phyloP scores from a whole-genome alignment of 2,113 vertebrate genomes.

The Hyperopisus bebe region DNA sequence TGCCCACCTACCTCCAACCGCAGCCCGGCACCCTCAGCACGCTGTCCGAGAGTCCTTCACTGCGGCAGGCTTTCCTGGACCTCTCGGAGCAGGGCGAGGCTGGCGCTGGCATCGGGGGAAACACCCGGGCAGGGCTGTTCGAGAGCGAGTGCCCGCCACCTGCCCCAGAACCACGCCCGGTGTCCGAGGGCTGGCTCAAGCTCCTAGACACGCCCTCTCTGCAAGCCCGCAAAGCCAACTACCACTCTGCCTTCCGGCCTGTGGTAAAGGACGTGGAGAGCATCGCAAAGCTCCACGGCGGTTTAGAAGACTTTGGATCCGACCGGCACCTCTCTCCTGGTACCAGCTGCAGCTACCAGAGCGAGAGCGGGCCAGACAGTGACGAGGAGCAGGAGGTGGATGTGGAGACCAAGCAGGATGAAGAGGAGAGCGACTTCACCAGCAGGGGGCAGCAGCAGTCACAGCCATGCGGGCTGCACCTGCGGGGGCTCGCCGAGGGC shows the following conservation, averaged over 20 bases:
- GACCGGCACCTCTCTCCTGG: conserved; percentile 69
- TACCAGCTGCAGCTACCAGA: conserved; percentile 83
- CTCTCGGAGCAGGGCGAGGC: conserved; percentile 69
- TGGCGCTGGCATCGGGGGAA: conserved; percentile 37
- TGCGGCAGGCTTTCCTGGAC: conserved; percentile 82
- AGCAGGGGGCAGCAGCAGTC: conserved; percentile 36
- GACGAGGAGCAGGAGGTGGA: conserved; percentile 85
- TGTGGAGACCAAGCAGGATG: conserved; percentile 82
- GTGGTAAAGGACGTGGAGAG: conserved; percentile 83
- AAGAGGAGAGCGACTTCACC: conserved; percentile 67
- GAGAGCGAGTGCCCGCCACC: conserved; percentile 58
- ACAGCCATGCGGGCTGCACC: conserved; percentile 51
- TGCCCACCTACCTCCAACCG: conserved; percentile 82
- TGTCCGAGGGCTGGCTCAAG: conserved; percentile 65
- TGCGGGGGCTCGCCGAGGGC: conserved; percentile 56
- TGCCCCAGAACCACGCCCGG: conserved; percentile 54
- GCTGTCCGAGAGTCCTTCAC: conserved; percentile 63
- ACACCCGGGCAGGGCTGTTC: conserved; percentile 57
- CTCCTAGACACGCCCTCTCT: conserved; percentile 59
- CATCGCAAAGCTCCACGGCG: conserved; percentile 82
- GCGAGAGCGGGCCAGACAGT: conserved; percentile 69
- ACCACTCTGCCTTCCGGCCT: conserved; percentile 84
- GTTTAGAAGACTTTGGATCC: conserved; percentile 56
- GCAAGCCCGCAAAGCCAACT: conserved; percentile 64
- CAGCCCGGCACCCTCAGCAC: conserved; percentile 67